Conservation (phyloP, 2,797 vertebrate species). For the Lateolabrax maculatus region DNA sequence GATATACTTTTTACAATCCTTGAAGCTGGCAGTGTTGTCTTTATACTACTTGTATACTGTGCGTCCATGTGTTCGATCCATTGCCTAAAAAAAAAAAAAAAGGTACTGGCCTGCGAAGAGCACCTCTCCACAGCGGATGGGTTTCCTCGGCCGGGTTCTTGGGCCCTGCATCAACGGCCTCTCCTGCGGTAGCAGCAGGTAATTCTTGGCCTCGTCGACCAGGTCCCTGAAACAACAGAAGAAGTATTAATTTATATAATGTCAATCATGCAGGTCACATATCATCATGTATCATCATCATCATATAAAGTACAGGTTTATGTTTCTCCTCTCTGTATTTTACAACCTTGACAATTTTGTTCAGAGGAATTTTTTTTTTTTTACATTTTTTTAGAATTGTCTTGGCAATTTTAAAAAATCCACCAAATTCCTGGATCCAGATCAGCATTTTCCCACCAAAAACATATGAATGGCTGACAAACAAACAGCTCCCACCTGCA, state of each 20-base stretch:
- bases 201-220: constrained; percentile 99
- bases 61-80: not conserved
- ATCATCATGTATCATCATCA: not conserved
- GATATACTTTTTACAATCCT: not conserved
- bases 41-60: not conserved
- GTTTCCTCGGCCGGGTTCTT: constrained; percentile 95
- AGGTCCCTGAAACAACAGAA: constrained; percentile 88
- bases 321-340: not conserved
- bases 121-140: constrained; percentile 98
- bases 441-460: constrained; percentile 2
- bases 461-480: not conserved
- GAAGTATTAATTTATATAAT: not conserved
- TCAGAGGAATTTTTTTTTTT: no score
- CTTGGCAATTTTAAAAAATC: constrained; percentile 5
- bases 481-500: constrained; percentile 89
- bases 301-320: not conserved
- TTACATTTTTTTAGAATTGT: no score
- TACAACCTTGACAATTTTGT: not conserved
- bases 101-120: constrained; percentile 93
- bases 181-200: constrained; percentile 97
- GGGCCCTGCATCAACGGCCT: constrained; percentile 98
- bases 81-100: not conserved
- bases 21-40: not conserved
- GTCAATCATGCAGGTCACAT: not conserved
- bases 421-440: not conserved